Evolutionary conservation across 2,797 vertebrate species (phyloP).

Genomic region (Ispidina picta): DNA sequence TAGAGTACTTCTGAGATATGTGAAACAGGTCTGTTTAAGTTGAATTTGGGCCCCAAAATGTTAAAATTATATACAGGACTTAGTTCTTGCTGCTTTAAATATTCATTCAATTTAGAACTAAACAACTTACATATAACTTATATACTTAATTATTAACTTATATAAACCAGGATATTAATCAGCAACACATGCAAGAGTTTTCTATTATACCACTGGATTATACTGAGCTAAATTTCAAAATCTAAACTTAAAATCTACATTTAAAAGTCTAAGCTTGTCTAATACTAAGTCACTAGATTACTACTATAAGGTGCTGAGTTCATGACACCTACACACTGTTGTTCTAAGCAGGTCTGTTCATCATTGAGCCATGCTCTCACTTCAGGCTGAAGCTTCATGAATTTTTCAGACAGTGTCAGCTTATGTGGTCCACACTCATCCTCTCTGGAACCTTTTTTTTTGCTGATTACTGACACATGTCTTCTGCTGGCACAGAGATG

Average conservation of each 20-base stretch:
- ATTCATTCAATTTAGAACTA: background rate
- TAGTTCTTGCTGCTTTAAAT: background rate
- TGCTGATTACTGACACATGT: background rate
- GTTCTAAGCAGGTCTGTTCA: background rate
- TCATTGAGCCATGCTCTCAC: fast-evolving
- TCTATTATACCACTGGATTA: background rate
- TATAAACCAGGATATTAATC: fast-evolving
- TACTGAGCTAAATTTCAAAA: background rate
- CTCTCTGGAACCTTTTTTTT: background rate
- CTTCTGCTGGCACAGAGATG: background rate
- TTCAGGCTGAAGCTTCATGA: background rate
- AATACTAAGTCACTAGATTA: background rate
- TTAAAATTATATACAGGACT: background rate
- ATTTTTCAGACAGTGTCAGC: background rate
- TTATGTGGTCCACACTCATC: fast-evolving
- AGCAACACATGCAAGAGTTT: background rate
- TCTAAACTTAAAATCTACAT: background rate
- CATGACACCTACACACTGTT: too few species aligned
- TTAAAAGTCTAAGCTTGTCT: background rate
- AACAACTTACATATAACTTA: too few species aligned
- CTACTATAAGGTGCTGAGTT: background rate
- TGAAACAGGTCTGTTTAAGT: background rate
- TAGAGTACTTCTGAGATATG: background rate
- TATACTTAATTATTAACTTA: too few species aligned
- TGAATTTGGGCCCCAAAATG: background rate